These are phyloP conservation scores for Pseudochromis fuscus DNA, from an alignment of 2,797 vertebrate genomes.

Conservation along the genomic window DNA sequence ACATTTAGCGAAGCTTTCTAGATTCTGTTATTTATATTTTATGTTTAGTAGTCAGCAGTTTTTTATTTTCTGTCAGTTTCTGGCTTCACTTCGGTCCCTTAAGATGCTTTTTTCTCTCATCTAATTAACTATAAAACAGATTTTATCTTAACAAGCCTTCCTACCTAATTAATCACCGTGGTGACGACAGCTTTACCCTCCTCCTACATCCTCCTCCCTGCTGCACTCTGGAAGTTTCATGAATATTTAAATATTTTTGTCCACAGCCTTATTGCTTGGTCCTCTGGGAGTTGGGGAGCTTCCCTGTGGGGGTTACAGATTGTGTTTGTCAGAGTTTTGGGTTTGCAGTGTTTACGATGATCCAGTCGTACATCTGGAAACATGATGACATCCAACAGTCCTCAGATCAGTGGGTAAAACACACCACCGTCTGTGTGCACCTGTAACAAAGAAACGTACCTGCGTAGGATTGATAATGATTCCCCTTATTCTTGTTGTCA, in stretches of 20 bases:
- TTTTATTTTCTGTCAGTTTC: constrained; percentile 17
- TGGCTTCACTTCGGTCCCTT: constrained; percentile 1
- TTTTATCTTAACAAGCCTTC: constrained; percentile 56
- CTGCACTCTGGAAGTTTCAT: constrained; percentile 44
- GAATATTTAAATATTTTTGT: constrained; percentile 20
- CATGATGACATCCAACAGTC: background rate
- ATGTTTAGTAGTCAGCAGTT: constrained; percentile 25
- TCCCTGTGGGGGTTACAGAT: background rate
- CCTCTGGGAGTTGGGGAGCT: constrained; percentile 3
- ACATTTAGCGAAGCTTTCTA: background rate
- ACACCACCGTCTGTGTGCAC: too few relatives aligned
- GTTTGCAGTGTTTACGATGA: background rate
- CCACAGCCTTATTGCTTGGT: background rate
- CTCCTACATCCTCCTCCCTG: constrained; percentile 15
- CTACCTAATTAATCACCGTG: constrained; percentile 70
- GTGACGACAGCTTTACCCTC: constrained; percentile 36
- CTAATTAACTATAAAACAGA: constrained; percentile 74
- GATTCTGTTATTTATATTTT: constrained; percentile 13
- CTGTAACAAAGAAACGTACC: too few relatives aligned
- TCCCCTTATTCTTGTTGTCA: too few relatives aligned
- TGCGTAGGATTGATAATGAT: too few relatives aligned
- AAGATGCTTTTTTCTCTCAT: constrained; percentile 43
- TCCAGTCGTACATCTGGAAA: background rate
- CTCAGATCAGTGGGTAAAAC: background rate
- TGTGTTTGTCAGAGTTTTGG: background rate